These are phyloP conservation scores for Acanthosepion lycidas DNA, from an alignment of 2,888 invertebrate genomes.

Conservation along the genomic window DNA sequence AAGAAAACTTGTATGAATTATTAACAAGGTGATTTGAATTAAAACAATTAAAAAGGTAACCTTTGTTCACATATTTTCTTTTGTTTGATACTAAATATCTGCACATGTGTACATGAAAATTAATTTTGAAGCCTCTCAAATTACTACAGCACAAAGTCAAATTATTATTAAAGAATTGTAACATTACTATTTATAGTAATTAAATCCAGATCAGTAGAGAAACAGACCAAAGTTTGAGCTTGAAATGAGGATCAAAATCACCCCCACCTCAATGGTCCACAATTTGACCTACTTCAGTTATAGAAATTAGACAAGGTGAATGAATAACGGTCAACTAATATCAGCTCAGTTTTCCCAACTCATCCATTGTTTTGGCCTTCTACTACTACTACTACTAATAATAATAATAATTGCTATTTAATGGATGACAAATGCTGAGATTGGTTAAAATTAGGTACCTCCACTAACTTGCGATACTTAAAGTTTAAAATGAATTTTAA, in stretches of 20 bases:
- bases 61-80: not conserved
- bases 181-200: not conserved
- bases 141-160: not conserved
- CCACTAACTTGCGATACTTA: no score
- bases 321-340: no score
- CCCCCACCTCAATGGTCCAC: not conserved
- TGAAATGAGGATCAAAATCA: not conserved
- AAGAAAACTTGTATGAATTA: not conserved
- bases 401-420: no score
- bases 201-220: not conserved
- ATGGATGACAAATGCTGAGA: no score
- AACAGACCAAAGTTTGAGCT: not conserved
- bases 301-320: no score
- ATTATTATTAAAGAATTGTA: not conserved
- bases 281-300: no score
- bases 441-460: no score
- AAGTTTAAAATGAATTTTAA: no score
- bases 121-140: not conserved
- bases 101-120: not conserved
- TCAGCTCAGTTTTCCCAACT: no score
- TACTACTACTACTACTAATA: no score
- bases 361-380: no score
- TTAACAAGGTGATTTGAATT: not conserved
- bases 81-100: not conserved
- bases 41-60: not conserved